A percentile compares a stretch with the other conserved stretches of the same genome.
Evolutionary conservation across 2,888 invertebrate species (phyloP).

Genomic region (Cancer borealis): DNA sequence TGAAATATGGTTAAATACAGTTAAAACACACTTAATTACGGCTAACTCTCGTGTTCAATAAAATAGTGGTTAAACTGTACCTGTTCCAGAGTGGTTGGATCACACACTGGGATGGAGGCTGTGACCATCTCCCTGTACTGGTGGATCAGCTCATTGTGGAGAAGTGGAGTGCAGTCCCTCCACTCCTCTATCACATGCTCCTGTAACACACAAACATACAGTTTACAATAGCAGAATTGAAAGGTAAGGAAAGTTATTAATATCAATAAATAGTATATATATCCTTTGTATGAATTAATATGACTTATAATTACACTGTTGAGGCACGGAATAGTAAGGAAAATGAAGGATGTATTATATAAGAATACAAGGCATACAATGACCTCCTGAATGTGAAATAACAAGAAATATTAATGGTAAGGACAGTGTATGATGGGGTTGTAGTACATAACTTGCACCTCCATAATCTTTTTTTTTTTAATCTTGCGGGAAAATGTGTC

Average conservation of each 20-base stretch:
- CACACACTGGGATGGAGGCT: conserved; percentile 28
- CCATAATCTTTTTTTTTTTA: neutral
- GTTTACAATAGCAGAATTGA: neutral
- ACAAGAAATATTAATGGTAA: too few relatives aligned
- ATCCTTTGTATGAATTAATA: too few relatives aligned
- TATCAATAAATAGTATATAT: too few relatives aligned
- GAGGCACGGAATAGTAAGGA: too few relatives aligned
- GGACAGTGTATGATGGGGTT: neutral
- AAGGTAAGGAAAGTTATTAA: neutral
- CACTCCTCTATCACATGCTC: conserved; percentile 95
- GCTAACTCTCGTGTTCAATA: too few relatives aligned
- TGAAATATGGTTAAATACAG: too few relatives aligned
- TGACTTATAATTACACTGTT: too few relatives aligned
- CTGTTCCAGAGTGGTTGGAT: conserved; percentile 61
- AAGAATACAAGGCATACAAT: too few relatives aligned
- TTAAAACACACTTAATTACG: too few relatives aligned
- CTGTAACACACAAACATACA: conserved; percentile 78
- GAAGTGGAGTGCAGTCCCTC: conserved; percentile 90
- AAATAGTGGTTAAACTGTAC: neutral
- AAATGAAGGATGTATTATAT: too few relatives aligned
- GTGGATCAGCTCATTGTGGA: conserved; percentile 94
- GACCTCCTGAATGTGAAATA: too few relatives aligned
- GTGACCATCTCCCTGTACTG: conserved; percentile 87
- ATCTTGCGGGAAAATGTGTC: neutral
- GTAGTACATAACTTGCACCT: neutral